These are phyloP conservation scores for Chrysomela aeneicollis DNA, from an alignment of 2,888 invertebrate species.

Conservation along the genomic window DNA sequence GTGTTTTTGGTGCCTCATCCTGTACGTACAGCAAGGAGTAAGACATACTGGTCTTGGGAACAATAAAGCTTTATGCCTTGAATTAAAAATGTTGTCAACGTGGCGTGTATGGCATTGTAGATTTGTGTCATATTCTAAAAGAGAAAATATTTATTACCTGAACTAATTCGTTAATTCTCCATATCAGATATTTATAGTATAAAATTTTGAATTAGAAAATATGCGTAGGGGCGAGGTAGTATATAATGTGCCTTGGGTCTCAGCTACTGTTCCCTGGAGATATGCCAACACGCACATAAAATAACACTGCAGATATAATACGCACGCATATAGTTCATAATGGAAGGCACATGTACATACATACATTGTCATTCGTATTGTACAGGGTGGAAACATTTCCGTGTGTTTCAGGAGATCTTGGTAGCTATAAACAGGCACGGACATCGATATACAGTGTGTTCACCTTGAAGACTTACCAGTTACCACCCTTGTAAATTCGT, in stretches of 20 bases:
- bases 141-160: slow-evolving; percentile 34
- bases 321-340: slow-evolving; percentile 55
- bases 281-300: slow-evolving; percentile 51
- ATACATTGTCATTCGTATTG: not conserved
- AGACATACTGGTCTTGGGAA: too few species aligned
- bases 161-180: slow-evolving; percentile 38
- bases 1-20: too few species aligned
- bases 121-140: slow-evolving; percentile 27
- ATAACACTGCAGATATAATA: slow-evolving; percentile 54
- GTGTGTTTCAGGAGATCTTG: too few species aligned
- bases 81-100: too few species aligned
- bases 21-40: not conserved
- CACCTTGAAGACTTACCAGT: too few species aligned
- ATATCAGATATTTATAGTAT: slow-evolving; percentile 41
- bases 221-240: slow-evolving; percentile 38
- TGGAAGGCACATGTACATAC: slow-evolving; percentile 14
- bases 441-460: too few species aligned
- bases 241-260: slow-evolving; percentile 33
- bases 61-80: too few species aligned
- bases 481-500: too few species aligned
- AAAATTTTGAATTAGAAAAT: slow-evolving; percentile 39
- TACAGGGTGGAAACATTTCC: not conserved
- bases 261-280: slow-evolving; percentile 42
- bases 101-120: slow-evolving; percentile 17
- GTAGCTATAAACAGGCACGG: too few species aligned